Base-by-base conservation (phyloP, 2,888 invertebrate genomes). In the Pollenia amentaria region DNA sequence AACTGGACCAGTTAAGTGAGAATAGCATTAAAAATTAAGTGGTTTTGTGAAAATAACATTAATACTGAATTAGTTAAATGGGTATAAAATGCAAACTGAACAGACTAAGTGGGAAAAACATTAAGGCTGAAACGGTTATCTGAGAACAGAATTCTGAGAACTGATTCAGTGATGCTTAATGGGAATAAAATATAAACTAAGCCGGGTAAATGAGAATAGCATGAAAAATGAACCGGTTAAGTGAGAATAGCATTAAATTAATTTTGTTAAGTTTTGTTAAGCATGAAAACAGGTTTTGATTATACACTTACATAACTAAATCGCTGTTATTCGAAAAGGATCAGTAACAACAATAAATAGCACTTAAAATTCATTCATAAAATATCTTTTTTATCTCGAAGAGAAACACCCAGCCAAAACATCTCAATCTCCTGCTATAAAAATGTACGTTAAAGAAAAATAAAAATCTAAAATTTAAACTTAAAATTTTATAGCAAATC, bases 401-500 rank as follows among this genome's bases (percentile, higher is more conserved):
- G 12, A 44, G 46, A 44, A 10, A 64, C 2, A 7, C 40, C n/a
- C 46, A 18, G 12, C 18, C 48, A 21, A 67, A n/a, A 16, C 11
- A 73, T 8, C 29, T 69, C 57, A 65, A 3, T 29, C 44, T 62
- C 10, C 6, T 53, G 2, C 11, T 14, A 11, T 38, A 57, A 46
- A 57, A 44, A 16, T n/a, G 11, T 9, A 46, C 12, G 18, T 76
- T 14, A 14, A 51, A n/a, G 9, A 8, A 29, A 65, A 73, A 57
- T 29, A 18, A 11, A 11, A 64, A 60, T 21, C 4, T 6, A 64
- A 83, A 53, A 48, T 18, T 14, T 53, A 44, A 16, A 0, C 38
- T 16, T 53, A 81, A 76, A 72, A 70, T 46, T 86, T 62, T 72
- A 72, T 70, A 67, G 73, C 62, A 76, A 86, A 83, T 86, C 83